Percentiles rank a stretch among this genome's conserved stretches.
phyloP scores from a whole-genome alignment of 1,140 invertebrate genomes.

The Drosophila mayri region DNA sequence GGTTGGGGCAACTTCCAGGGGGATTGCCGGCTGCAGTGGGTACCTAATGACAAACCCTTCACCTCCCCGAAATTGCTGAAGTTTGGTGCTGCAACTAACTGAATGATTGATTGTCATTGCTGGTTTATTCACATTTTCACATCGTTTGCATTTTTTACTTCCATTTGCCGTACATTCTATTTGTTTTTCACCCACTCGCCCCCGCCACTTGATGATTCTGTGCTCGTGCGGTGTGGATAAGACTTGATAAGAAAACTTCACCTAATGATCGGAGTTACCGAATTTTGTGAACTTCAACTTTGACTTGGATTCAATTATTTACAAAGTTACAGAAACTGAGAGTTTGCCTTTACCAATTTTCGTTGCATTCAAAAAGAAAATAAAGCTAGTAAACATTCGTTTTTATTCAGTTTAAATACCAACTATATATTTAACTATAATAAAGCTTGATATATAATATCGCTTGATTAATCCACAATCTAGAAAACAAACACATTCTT shows the following conservation, averaged over 20 bases:
- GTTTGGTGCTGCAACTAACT: constrained; percentile 64
- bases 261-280: constrained; percentile 51
- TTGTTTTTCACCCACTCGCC: constrained; percentile 12
- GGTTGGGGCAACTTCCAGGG: constrained; percentile 58
- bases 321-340: constrained; percentile 15
- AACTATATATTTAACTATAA: neutral
- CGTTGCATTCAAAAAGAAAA: neutral
- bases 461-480: neutral
- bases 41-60: constrained; percentile 23
- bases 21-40: constrained; percentile 12
- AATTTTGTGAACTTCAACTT: constrained; percentile 35
- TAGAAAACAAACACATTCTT: neutral
- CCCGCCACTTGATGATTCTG: constrained; percentile 47
- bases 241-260: constrained; percentile 57
- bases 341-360: constrained; percentile 2
- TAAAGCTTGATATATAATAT: neutral
- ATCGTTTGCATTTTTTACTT: constrained; percentile 55
- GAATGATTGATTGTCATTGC: constrained; percentile 79
- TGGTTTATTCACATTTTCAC: constrained; percentile 67
- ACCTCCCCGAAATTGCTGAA: constrained; percentile 62
- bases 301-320: constrained; percentile 37
- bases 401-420: neutral
- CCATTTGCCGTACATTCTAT: constrained; percentile 23
- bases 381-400: neutral
- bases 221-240: constrained; percentile 27